Base-by-base conservation (phyloP, 2,888 invertebrate species). In the Electrophaes corylata region DNA sequence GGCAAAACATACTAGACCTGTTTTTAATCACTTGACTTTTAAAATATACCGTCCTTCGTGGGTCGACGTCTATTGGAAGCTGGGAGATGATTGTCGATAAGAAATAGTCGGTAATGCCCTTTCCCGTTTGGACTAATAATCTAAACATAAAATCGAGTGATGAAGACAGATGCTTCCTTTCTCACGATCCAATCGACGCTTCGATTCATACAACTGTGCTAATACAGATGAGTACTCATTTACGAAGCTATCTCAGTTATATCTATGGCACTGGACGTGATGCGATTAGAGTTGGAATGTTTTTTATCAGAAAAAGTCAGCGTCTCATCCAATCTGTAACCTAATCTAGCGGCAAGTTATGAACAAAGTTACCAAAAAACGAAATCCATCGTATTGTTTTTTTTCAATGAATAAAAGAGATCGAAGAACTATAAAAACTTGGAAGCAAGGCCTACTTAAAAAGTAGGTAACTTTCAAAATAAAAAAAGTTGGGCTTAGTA, bases 381-480 rank as follows among this genome's bases (percentile, higher is more conserved):
- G 45, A 43, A 70, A 67, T 71, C 69, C 69, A 56, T 57, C 56
- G 65, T 72, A 71, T 64, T 60, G 39, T 43, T 67, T 64, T 26
- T 73, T 65, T 73, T 73, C 10, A 70, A 66, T 72, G 65, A 70
- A n/a, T 41, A 63, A 71, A 67, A 67, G 61, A 66, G n/a, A 20
- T 43, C 8, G 4, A 14, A 43, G 18, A 64, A 63, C 53, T 60
- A 66, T 37, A 71, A 74, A 67, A 79, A 50, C 48, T 47, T 58
- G 19, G 35, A 53, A 75, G 79, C 66, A 67, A 72, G 76, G 70
- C 78, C 80, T 73, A 81, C 81, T 81, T 81, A 74, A 63, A 79
- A 79, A 72, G 71, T 73, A 75, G 72, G 65, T 64, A 64, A 67
- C 71, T 75, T 76, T 68, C 70, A 71, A 67, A 69, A 76, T 73